A percentile compares a stretch with the other conserved stretches of the same genome.
Conservation (phyloP, 2,888 invertebrate genomes). For the Polymixis lichenea region DNA sequence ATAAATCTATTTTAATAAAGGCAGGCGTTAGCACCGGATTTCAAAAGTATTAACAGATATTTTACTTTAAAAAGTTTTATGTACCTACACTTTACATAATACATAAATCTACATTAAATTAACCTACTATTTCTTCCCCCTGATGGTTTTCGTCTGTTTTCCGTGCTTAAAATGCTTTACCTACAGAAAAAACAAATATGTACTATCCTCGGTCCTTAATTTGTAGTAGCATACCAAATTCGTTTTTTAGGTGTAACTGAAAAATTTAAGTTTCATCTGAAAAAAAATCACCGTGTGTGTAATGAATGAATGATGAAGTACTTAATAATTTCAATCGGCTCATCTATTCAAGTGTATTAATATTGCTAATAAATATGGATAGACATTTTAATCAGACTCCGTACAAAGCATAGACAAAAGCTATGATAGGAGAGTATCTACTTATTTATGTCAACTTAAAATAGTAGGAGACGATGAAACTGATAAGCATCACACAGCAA, state of each 20-base stretch:
- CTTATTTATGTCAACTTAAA: constrained; percentile 22
- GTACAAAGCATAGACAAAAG: not conserved
- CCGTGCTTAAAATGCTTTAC: not conserved
- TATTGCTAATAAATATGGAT: not conserved
- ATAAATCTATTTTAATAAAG: not conserved
- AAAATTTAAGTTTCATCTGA: too few relatives aligned
- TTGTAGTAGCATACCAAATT: not conserved
- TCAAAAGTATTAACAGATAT: not conserved
- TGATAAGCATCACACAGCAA: constrained; percentile 21
- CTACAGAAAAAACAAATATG: not conserved
- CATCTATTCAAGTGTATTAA: not conserved
- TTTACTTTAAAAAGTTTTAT: not conserved
- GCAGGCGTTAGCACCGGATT: not conserved
- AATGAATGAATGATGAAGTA: too few relatives aligned
- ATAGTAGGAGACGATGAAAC: constrained; percentile 10
- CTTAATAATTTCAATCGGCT: not conserved
- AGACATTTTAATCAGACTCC: not conserved
- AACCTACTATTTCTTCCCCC: not conserved
- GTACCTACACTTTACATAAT: not conserved
- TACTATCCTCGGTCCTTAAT: too few relatives aligned
- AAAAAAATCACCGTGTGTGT: not conserved
- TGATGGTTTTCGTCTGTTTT: not conserved
- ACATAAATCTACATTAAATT: too few relatives aligned
- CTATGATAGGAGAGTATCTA: not conserved
- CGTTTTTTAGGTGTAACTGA: not conserved